phyloP scores from a whole-genome alignment of 2,888 invertebrate genomes.

The Dryobota labecula region DNA sequence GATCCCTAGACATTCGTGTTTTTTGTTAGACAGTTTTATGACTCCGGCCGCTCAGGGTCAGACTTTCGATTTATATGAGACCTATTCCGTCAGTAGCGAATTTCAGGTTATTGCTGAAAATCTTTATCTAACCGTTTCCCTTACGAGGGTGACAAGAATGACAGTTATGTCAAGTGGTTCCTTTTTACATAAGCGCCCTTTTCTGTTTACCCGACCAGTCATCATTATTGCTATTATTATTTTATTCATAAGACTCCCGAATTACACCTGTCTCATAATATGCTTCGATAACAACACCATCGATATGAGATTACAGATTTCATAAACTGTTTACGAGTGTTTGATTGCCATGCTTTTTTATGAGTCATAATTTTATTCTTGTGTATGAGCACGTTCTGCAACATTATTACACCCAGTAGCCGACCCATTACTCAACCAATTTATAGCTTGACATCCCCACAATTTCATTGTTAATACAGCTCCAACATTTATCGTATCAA shows the following conservation, averaged over 20 bases:
- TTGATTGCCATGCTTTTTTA: slow-evolving; percentile 54
- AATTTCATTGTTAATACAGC: slow-evolving; percentile 46
- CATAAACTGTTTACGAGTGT: slow-evolving; percentile 41
- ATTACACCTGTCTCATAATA: background rate
- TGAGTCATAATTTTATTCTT: slow-evolving; percentile 53
- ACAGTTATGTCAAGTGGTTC: slow-evolving; percentile 3
- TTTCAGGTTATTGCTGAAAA: background rate
- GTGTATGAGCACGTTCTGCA: slow-evolving; percentile 18
- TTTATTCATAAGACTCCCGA: too few relatives aligned
- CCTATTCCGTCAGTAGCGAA: background rate
- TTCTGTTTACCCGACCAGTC: background rate
- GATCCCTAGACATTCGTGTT: background rate
- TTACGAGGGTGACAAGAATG: background rate
- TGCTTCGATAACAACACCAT: background rate
- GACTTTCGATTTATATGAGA: background rate
- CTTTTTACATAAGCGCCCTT: slow-evolving; percentile 37
- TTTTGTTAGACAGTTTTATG: slow-evolving; percentile 20
- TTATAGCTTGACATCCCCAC: slow-evolving; percentile 40
- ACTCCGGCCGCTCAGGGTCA: slow-evolving; percentile 20
- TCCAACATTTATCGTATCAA: slow-evolving; percentile 48
- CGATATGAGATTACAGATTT: slow-evolving; percentile 23
- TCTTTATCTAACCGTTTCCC: background rate
- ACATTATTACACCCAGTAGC: slow-evolving; percentile 47
- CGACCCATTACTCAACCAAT: slow-evolving; percentile 32
- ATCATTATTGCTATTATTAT: background rate